Conservation (phyloP, 2,797 vertebrate genomes). For the Bradypodion ventrale region DNA sequence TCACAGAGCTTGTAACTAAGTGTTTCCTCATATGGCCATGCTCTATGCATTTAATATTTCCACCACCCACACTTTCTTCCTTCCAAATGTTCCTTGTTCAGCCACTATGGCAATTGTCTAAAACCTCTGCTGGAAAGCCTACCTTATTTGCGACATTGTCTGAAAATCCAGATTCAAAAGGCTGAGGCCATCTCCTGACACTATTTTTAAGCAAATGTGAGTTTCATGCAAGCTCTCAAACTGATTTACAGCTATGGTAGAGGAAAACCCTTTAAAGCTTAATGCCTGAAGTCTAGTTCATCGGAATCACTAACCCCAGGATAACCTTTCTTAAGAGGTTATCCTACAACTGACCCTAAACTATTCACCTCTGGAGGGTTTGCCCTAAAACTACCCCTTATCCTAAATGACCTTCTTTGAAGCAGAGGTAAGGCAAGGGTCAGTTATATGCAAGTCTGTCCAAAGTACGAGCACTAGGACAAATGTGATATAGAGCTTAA, state of each 20-base stretch:
- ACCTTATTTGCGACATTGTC: slow-evolving; percentile 25
- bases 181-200: neutral
- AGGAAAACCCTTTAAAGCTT: slow-evolving; percentile 37
- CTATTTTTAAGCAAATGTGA: slow-evolving; percentile 40
- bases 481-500: slow-evolving; percentile 22
- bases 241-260: slow-evolving; percentile 39
- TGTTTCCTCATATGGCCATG: slow-evolving; percentile 45
- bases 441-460: slow-evolving; percentile 21
- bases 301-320: slow-evolving; percentile 22
- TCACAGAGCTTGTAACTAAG: neutral
- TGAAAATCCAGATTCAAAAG: slow-evolving; percentile 6
- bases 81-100: slow-evolving; percentile 58
- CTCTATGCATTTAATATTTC: slow-evolving; percentile 64
- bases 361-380: slow-evolving; percentile 23
- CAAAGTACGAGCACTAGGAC: slow-evolving; percentile 14
- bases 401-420: slow-evolving; percentile 33
- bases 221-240: slow-evolving; percentile 37
- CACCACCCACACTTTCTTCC: slow-evolving; percentile 63
- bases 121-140: slow-evolving; percentile 50
- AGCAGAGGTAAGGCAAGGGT: slow-evolving; percentile 41
- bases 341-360: slow-evolving; percentile 41
- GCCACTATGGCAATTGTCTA: slow-evolving; percentile 59
- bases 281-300: slow-evolving; percentile 33
- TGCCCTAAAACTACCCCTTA: slow-evolving; percentile 15
- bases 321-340: slow-evolving; percentile 38